phyloP scores from a whole-genome alignment of 2,113 vertebrate species.

The Brachyhypopomus gauderio region DNA sequence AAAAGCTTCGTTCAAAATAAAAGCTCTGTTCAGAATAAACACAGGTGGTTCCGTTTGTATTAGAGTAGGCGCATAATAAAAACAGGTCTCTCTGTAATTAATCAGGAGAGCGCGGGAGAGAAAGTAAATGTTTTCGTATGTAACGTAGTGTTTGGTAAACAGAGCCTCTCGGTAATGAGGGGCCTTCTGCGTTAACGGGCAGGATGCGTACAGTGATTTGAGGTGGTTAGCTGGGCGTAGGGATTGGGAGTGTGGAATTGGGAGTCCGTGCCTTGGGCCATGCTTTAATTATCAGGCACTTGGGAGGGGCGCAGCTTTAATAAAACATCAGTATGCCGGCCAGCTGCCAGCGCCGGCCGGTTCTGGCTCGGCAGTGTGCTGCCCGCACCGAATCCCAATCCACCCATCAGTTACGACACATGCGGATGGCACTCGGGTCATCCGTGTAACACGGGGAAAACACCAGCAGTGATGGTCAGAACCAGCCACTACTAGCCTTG shows the following conservation, averaged over 20 bases:
- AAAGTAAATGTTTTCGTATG: constrained; percentile 22
- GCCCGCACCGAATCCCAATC: constrained; percentile 51
- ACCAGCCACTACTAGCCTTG: neutral
- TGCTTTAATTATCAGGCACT: constrained; percentile 54
- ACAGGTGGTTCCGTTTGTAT: neutral
- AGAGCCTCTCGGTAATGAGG: constrained; percentile 27
- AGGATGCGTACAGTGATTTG: constrained; percentile 36
- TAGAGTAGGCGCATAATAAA: neutral
- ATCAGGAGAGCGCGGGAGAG: neutral
- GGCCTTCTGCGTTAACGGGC: constrained; percentile 41
- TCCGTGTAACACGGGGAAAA: constrained; percentile 36
- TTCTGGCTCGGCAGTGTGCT: constrained; percentile 21
- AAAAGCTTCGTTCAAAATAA: no score
- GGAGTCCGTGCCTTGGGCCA: constrained; percentile 40
- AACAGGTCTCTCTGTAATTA: constrained; percentile 7
- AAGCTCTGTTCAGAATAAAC: neutral
- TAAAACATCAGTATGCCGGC: constrained; percentile 59
- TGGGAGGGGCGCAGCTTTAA: constrained; percentile 50
- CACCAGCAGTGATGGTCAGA: constrained; percentile 26
- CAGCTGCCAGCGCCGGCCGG: constrained; percentile 33
- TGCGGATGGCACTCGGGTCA: constrained; percentile 24
- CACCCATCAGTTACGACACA: constrained; percentile 38
- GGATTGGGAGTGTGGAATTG: constrained; percentile 36
- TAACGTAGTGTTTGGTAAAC: constrained; percentile 25
- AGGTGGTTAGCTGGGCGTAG: constrained; percentile 11